These are phyloP conservation scores for Muntiacus reevesi DNA, from an alignment of 2,113 vertebrate genomes.

Conservation along the genomic window DNA sequence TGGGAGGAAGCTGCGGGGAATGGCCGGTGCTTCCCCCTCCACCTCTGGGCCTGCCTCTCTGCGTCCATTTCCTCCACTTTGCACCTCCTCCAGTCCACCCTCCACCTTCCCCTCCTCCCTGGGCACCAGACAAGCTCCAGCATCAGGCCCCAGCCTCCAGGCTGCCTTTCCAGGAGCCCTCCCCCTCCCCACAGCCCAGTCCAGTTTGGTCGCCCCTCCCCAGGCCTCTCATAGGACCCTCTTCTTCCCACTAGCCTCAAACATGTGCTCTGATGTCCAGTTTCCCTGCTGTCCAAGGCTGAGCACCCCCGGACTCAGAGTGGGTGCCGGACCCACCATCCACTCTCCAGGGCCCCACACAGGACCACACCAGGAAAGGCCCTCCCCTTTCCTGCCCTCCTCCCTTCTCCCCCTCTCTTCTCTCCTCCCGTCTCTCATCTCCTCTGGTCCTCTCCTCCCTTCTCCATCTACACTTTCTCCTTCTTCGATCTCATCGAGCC, in stretches of 20 bases:
- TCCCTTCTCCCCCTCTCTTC: accelerated
- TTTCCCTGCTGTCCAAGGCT: neutral
- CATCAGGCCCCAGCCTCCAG: neutral
- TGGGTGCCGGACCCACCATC: accelerated
- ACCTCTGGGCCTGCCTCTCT: neutral
- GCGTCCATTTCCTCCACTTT: neutral
- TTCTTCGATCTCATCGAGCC: neutral
- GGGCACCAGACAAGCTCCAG: neutral
- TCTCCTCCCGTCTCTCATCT: no score
- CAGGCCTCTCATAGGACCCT: neutral
- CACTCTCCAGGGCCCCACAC: neutral
- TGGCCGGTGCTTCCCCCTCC: neutral
- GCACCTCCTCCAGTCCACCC: neutral
- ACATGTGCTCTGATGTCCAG: neutral
- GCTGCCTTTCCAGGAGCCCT: neutral
- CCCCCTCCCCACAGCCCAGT: no score
- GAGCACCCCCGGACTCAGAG: neutral
- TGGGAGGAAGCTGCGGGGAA: neutral
- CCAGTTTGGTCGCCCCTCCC: neutral
- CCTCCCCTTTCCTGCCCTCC: no score
- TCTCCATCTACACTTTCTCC: neutral
- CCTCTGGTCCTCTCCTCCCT: neutral
- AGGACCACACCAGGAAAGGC: neutral
- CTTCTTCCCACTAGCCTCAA: neutral
- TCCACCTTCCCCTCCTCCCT: no score